A percentile compares a stretch with the other conserved stretches of the same genome.
Evolutionary conservation across 1,140 invertebrate species (phyloP).

Genomic region (Trissolcus basalis): DNA sequence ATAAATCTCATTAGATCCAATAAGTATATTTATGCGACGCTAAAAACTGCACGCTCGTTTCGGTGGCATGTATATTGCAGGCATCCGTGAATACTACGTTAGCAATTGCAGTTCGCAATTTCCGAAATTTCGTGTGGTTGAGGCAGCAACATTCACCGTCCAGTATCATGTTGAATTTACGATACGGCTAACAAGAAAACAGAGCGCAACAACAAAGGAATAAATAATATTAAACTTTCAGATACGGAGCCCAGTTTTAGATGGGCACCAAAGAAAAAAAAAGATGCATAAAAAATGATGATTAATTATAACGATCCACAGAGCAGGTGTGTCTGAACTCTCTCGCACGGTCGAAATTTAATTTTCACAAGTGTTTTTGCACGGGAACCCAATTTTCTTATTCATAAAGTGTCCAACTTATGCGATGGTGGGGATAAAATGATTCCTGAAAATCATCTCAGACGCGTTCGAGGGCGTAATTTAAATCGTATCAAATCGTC

Average conservation of each 20-base stretch:
- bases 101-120: conserved; percentile 36
- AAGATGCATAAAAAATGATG: conserved; percentile 25
- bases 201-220: conserved; percentile 35
- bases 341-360: too few species aligned
- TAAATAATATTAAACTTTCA: conserved; percentile 34
- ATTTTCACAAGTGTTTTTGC: background rate
- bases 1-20: conserved; percentile 56
- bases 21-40: conserved; percentile 48
- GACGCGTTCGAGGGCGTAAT: background rate
- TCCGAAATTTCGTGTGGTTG: conserved; percentile 39
- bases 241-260: conserved; percentile 10
- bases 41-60: conserved; percentile 49
- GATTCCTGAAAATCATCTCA: too few species aligned
- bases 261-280: conserved; percentile 2
- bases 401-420: too few species aligned
- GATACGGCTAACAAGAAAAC: conserved; percentile 41
- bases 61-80: conserved; percentile 43
- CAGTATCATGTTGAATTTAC: conserved; percentile 39
- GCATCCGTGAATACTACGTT: conserved; percentile 27
- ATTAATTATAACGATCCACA: conserved; percentile 6
- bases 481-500: conserved; percentile 10
- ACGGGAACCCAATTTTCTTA: too few species aligned
- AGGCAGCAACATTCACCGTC: conserved; percentile 32
- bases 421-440: too few species aligned
- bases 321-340: conserved; percentile 4